A percentile compares a stretch with the other conserved stretches of the same genome.
Evolutionary conservation across 2,797 vertebrate genomes (phyloP).

Genomic region (Myotis vivesi): DNA sequence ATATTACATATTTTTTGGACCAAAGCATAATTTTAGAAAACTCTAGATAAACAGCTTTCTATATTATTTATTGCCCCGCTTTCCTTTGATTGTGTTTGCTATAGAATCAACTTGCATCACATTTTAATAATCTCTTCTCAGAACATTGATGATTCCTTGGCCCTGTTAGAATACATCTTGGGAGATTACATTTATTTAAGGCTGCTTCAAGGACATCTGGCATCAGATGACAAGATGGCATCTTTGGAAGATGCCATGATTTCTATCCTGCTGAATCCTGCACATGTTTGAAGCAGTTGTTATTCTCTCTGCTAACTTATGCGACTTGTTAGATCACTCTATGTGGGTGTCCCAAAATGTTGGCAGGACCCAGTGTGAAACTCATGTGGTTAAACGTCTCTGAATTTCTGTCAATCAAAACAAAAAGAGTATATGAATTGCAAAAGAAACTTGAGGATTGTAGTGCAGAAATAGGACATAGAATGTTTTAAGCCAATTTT

Average conservation of each 20-base stretch:
- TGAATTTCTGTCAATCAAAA: conserved; percentile 42
- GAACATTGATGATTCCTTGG: conserved; percentile 72
- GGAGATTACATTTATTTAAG: conserved; percentile 61
- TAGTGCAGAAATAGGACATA: background rate
- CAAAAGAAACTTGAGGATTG: background rate
- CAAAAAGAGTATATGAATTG: conserved; percentile 12
- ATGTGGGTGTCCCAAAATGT: conserved; percentile 35
- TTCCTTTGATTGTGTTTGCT: conserved; percentile 80
- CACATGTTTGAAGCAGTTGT: background rate
- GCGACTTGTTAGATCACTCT: background rate
- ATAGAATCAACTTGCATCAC: conserved; percentile 68
- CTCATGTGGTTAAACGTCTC: conserved; percentile 49
- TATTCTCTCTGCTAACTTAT: conserved; percentile 31
- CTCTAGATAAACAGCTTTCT: conserved; percentile 78
- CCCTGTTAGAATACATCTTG: conserved; percentile 43
- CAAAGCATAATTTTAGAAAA: conserved; percentile 77
- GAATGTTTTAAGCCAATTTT: background rate
- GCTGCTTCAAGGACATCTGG: conserved; percentile 57
- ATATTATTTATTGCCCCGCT: conserved; percentile 77
- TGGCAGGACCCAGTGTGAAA: conserved; percentile 55
- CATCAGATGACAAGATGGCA: background rate
- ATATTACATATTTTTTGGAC: background rate
- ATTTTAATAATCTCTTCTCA: conserved; percentile 78
- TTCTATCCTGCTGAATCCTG: conserved; percentile 41
- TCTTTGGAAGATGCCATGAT: conserved; percentile 46